Percentiles rank a stretch among this genome's conserved stretches.
Conservation (phyloP, 2,797 vertebrate species). For the Acanthis flammea region DNA sequence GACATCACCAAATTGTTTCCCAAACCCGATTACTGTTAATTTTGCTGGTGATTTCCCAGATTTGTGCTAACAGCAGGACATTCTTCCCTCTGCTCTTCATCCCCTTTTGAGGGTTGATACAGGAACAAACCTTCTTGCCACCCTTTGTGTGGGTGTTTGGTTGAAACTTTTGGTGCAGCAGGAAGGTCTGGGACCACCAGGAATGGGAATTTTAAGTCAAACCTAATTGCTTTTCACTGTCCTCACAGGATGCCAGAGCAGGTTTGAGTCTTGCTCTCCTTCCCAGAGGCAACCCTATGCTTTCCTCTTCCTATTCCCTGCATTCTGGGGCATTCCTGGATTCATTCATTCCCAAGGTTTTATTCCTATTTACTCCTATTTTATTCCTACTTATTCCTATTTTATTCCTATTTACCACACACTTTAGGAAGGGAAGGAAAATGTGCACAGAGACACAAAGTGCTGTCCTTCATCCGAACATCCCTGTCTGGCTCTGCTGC, state of each 20-base stretch:
- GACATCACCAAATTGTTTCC: not conserved
- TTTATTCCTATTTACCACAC: not conserved
- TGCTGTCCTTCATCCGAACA: slow-evolving; percentile 36
- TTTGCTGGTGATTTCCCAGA: not conserved
- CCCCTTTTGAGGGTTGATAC: not conserved
- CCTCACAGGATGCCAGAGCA: not conserved
- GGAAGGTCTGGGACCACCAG: not conserved
- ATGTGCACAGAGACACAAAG: not conserved
- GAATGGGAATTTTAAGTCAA: not conserved
- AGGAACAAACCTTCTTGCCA: not conserved
- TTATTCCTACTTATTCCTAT: too few species aligned
- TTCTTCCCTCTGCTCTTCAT: not conserved
- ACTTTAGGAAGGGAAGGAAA: not conserved
- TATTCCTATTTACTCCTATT: not conserved
- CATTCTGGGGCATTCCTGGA: not conserved
- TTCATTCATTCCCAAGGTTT: not conserved
- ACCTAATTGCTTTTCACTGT: not conserved
- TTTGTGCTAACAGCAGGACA: not conserved
- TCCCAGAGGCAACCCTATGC: not conserved
- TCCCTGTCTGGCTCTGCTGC: not conserved
- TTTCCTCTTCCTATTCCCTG: not conserved
- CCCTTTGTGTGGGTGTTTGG: not conserved
- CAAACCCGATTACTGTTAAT: not conserved
- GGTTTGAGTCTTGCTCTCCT: not conserved
- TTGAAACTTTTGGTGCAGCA: not conserved